These are phyloP conservation scores for Gracilinanus agilis DNA, from an alignment of 2,113 vertebrate genomes.

Conservation along the genomic window DNA sequence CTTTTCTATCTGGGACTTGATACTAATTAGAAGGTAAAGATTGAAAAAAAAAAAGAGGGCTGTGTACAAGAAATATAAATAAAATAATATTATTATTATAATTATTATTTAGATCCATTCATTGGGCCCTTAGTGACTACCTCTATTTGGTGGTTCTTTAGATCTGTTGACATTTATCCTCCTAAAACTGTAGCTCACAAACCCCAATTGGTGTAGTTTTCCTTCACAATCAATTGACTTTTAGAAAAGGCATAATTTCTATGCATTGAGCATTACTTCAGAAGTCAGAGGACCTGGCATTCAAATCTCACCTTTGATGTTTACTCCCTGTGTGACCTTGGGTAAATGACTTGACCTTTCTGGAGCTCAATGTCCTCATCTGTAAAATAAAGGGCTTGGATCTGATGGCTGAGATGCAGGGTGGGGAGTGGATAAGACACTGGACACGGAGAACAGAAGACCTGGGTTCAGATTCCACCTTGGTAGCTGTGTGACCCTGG, in stretches of 20 bases:
- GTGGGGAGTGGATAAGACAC: neutral
- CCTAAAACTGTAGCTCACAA: neutral
- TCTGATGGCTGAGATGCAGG: neutral
- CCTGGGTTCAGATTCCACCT: neutral
- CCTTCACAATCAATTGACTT: neutral
- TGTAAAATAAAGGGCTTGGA: neutral
- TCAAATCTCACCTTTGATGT: neutral
- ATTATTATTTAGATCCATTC: neutral
- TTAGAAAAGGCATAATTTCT: neutral
- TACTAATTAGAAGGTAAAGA: too few relatives aligned
- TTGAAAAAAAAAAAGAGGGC: neutral
- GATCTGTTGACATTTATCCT: neutral
- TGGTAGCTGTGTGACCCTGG: neutral
- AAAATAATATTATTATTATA: neutral
- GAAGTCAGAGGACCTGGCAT: neutral
- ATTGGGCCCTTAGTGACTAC: neutral
- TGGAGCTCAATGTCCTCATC: neutral
- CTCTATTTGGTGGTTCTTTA: neutral
- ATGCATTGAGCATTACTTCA: neutral
- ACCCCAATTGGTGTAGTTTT: too few relatives aligned
- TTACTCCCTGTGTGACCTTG: neutral
- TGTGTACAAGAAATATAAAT: neutral
- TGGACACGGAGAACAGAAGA: neutral
- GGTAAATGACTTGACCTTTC: neutral
- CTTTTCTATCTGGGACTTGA: too few relatives aligned